phyloP scores from a whole-genome alignment of 2,888 invertebrate species.

The Tetranychus truncatus region DNA sequence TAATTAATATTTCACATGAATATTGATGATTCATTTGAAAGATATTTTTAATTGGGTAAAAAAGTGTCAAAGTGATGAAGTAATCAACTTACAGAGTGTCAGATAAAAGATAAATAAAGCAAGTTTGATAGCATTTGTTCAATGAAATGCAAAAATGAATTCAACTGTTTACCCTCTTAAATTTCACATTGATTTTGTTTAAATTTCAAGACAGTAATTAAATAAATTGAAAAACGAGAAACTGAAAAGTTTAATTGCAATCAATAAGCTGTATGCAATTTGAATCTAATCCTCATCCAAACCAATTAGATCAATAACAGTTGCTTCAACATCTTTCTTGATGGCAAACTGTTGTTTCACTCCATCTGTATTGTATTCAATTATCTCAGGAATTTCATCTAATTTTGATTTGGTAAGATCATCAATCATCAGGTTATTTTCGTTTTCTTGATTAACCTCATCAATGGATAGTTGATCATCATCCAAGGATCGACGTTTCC shows the following conservation, averaged over 20 bases:
- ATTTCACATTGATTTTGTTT: no score
- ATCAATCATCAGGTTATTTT: not conserved
- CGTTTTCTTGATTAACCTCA: not conserved
- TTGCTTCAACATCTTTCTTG: not conserved
- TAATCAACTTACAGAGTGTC: no score
- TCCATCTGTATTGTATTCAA: not conserved
- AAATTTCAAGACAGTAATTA: no score
- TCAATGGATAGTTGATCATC: not conserved
- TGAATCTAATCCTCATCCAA: not conserved
- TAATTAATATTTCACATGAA: no score
- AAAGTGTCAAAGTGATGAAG: no score
- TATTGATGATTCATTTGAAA: no score
- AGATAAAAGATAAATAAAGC: no score
- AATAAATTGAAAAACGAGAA: no score
- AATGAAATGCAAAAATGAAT: no score
- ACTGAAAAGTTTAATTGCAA: not conserved
- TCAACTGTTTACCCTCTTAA: no score
- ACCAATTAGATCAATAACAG: not conserved
- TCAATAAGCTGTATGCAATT: not conserved
- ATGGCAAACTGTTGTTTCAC: not conserved
- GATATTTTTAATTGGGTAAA: no score
- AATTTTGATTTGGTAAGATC: not conserved
- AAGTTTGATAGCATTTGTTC: no score
- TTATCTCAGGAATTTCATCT: not conserved
- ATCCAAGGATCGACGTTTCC: conserved; percentile 14